Percentiles rank a stretch among this genome's conserved stretches.
Conservation (phyloP, 2,888 invertebrate genomes). For the Microplitis deprimator region DNA sequence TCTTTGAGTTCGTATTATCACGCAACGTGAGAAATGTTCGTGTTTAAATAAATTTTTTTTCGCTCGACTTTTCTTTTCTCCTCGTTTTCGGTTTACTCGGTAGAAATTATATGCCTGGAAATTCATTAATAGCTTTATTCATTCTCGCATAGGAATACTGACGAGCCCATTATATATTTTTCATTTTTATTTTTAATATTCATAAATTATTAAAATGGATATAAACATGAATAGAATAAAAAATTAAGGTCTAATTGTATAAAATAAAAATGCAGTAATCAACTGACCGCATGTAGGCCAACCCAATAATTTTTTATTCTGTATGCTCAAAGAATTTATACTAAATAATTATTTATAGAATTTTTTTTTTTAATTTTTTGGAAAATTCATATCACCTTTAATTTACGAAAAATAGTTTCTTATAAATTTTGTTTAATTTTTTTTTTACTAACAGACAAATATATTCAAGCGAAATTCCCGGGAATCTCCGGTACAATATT, state of each 20-base stretch:
- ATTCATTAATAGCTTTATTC: slow-evolving; percentile 7
- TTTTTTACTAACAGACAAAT: too few relatives aligned
- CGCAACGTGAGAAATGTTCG: not conserved
- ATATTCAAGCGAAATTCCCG: too few relatives aligned
- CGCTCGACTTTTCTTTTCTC: not conserved
- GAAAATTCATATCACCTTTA: too few relatives aligned
- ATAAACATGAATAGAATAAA: slow-evolving; percentile 8
- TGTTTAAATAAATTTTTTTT: not conserved
- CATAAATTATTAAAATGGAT: slow-evolving; percentile 7
- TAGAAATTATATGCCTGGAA: slow-evolving; percentile 5
- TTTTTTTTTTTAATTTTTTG: too few relatives aligned
- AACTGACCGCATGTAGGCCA: too few relatives aligned
- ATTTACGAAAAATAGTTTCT: too few relatives aligned
- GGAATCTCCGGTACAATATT: too few relatives aligned
- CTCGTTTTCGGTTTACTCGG: not conserved
- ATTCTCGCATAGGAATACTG: not conserved
- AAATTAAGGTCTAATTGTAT: not conserved
- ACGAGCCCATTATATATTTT: not conserved
- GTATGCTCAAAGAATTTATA: too few relatives aligned
- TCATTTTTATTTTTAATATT: not conserved
- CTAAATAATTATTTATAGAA: too few relatives aligned
- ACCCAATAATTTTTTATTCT: too few relatives aligned
- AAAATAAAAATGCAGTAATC: not conserved
- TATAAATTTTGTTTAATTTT: too few relatives aligned
- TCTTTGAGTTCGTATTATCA: not conserved